phyloP scores from a whole-genome alignment of 1,140 invertebrate species.

The Triops longicaudatus region DNA sequence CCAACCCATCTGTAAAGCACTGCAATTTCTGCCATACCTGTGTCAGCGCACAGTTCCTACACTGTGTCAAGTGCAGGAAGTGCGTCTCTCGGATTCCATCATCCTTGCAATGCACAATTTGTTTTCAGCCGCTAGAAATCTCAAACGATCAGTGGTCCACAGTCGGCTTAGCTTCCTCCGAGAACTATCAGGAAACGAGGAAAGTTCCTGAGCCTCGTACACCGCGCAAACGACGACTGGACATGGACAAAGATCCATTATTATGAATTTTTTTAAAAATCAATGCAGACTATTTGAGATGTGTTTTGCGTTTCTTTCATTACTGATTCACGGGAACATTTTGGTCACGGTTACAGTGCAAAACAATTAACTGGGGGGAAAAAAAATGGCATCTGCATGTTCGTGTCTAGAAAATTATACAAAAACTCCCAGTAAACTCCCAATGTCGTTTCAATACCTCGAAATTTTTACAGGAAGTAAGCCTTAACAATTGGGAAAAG shows the following conservation, averaged over 20 bases:
- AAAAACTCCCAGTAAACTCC: neutral
- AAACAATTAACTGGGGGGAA: neutral
- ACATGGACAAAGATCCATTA: neutral
- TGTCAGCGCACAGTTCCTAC: neutral
- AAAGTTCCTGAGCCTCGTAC: neutral
- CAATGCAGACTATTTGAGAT: neutral
- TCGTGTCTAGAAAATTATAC: neutral
- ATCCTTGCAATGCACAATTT: neutral
- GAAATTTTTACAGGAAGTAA: neutral
- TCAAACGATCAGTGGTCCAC: neutral
- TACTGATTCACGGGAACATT: neutral
- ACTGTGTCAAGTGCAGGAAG: neutral
- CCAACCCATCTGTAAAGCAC: neutral
- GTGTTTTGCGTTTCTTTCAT: neutral
- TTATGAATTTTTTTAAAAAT: neutral
- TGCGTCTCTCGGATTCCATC: neutral
- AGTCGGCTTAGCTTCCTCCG: neutral
- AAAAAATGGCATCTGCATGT: neutral
- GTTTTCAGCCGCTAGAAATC: neutral
- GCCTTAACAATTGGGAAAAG: neutral
- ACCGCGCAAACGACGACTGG: neutral
- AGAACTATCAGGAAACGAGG: neutral
- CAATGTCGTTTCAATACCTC: neutral
- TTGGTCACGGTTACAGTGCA: neutral
- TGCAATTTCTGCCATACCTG: slow-evolving; percentile 14